Conservation (phyloP, 2,797 vertebrate genomes). For the Lemur catta region DNA sequence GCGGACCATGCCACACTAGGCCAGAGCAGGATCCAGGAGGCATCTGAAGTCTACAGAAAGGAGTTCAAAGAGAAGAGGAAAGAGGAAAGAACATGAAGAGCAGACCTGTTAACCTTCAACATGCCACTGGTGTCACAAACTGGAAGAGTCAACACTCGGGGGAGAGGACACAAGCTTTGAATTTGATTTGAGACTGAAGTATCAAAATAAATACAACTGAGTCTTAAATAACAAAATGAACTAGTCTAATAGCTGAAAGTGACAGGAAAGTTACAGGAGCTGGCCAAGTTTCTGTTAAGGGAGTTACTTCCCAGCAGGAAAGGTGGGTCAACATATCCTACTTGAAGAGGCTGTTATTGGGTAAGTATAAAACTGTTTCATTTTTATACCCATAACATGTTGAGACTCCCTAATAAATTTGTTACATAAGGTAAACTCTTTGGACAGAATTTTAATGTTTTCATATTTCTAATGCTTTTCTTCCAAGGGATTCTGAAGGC, state of each 20-base stretch:
- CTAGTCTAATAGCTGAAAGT: background rate
- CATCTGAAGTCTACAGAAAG: background rate
- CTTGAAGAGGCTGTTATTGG: background rate
- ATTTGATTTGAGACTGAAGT: background rate
- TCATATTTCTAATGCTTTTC: slow-evolving; percentile 51
- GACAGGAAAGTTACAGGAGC: background rate
- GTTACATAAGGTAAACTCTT: slow-evolving; percentile 53
- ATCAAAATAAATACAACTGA: background rate
- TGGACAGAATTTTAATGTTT: slow-evolving; percentile 39
- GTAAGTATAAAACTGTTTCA: background rate
- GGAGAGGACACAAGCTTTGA: background rate
- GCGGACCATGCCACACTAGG: rapidly evolving
- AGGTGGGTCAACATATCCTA: background rate
- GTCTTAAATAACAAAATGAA: slow-evolving; percentile 11
- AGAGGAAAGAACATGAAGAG: background rate
- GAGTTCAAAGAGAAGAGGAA: background rate
- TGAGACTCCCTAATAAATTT: slow-evolving; percentile 49
- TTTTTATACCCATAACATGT: slow-evolving; percentile 9
- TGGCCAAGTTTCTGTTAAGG: background rate
- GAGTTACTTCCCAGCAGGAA: slow-evolving; percentile 2
- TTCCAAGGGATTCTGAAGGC: slow-evolving; percentile 43
- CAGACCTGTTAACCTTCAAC: background rate
- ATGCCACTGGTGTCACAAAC: background rate
- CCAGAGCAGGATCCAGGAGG: too few species aligned
- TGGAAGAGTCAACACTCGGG: background rate